phyloP scores from a whole-genome alignment of 2,888 invertebrate species.

The Bibio marci region DNA sequence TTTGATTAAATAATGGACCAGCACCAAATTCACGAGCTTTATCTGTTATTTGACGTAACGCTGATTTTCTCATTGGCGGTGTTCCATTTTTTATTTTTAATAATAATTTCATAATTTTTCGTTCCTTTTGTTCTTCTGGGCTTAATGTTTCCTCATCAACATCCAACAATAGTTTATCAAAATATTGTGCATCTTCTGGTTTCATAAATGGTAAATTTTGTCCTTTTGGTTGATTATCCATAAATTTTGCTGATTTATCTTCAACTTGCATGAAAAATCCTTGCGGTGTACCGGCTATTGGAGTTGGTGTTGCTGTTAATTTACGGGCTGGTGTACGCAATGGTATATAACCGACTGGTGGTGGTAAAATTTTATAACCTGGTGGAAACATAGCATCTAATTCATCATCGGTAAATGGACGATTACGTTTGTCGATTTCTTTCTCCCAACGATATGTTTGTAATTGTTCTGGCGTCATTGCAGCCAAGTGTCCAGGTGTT shows the following conservation, averaged over 20 bases:
- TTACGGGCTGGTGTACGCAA: conserved; percentile 95
- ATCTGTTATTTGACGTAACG: conserved; percentile 93
- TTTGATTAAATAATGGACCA: conserved; percentile 97
- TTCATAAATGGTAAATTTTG: conserved; percentile 96
- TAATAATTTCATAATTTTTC: conserved; percentile 97
- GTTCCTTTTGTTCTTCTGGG: conserved; percentile 94
- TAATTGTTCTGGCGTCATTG: conserved; percentile 98
- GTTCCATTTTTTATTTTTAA: conserved; percentile 99
- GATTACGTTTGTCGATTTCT: conserved; percentile 95
- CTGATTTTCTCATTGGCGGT: conserved; percentile 98
- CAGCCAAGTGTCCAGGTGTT: conserved; percentile 85
- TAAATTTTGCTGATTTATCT: conserved; percentile 67
- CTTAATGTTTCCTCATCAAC: conserved; percentile 92
- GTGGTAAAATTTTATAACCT: conserved; percentile 92
- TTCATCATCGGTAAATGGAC: conserved; percentile 93
- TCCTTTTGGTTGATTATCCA: conserved; percentile 95
- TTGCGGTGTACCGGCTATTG: conserved; percentile 77
- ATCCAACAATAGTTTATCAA: conserved; percentile 93
- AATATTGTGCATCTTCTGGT: conserved; percentile 99
- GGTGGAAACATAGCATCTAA: conserved; percentile 94
- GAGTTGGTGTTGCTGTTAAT: conserved; percentile 95
- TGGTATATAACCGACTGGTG: conserved; percentile 90
- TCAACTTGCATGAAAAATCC: conserved; percentile 93
- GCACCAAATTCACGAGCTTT: conserved; percentile 98
- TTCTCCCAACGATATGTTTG: conserved; percentile 97